Base-by-base conservation (phyloP, 2,888 invertebrate genomes). In the Melieria omissa region DNA sequence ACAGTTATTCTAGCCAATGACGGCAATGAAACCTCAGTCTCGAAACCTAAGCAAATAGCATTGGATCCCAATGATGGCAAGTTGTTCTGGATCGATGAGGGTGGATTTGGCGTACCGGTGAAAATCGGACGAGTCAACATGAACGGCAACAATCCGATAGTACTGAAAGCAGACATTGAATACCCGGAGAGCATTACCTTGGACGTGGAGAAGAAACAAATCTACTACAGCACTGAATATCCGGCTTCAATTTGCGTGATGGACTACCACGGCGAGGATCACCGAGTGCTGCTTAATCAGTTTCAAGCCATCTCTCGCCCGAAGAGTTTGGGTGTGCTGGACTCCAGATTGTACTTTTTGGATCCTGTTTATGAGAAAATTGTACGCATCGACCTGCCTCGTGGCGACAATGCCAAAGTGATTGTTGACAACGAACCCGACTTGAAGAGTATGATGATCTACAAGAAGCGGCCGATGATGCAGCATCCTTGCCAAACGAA, bases 61-160 rank as follows among this genome's bases (percentile, higher is more conserved):
- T 88, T 99, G 47, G 97, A 99, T 88, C 97, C 99, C 0, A 90
- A 91, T n/a, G 94, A 95, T 80, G 99, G 99, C 46, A 93, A 94
- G 88, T 87, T 98, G 45, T 99, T 96, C 88, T 99, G 99, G 99
- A 91, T 97, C 9, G 99, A 99, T 83, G 95, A 95, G 78, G 99
- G 99, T 9, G 97, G 96, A 8, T 92, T 89, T 74, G 96, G 95
- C 3, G 94, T 97, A 0, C 95, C 95, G 0, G 90, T 93, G 0
- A 98, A 98, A 87, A 93, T 99, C 46, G 95, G 92, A 0, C 93
- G 92, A 79, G 96, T 95, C 0, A 95, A 96, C 83, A 96, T 99
- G 96, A 97, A 98, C 84, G 99, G 99, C 0, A 90, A 91, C 12
- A 92, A 93, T 79, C 89, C 97, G 0, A 86, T 91, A 0, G 90